Conservation (phyloP, 2,888 invertebrate species). For the Trachelus stipa region DNA sequence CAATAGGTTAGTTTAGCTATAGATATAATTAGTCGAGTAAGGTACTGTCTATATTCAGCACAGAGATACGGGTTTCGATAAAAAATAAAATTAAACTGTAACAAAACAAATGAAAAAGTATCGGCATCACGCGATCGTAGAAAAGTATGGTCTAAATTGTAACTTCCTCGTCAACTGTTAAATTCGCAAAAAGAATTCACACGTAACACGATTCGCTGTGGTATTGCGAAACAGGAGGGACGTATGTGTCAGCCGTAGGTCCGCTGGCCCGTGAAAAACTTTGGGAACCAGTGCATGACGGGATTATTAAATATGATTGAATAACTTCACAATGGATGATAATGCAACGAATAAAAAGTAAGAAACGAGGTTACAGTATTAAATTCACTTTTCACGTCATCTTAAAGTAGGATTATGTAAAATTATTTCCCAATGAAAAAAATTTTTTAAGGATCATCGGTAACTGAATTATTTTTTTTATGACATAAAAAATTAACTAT, state of each 20-base stretch:
- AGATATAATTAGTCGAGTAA: not conserved
- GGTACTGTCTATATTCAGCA: not conserved
- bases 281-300: constrained; percentile 8
- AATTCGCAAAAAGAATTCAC: not conserved
- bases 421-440: too few relatives aligned
- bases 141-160: not conserved
- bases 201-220: not conserved
- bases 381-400: not conserved
- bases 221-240: not conserved
- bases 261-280: not conserved
- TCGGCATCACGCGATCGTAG: not conserved
- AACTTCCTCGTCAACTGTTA: not conserved
- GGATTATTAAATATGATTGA: constrained; percentile 6
- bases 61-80: not conserved
- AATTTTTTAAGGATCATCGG: not conserved
- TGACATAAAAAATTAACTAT: not conserved
- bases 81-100: not conserved
- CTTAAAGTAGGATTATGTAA: not conserved
- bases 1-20: not conserved
- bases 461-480: not conserved
- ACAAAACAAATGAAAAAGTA: not conserved
- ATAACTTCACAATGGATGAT: not conserved
- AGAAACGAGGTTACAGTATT: not conserved
- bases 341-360: not conserved
- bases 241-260: not conserved